Base-by-base conservation (phyloP, 2,888 invertebrate genomes). In the Junonia oenone region DNA sequence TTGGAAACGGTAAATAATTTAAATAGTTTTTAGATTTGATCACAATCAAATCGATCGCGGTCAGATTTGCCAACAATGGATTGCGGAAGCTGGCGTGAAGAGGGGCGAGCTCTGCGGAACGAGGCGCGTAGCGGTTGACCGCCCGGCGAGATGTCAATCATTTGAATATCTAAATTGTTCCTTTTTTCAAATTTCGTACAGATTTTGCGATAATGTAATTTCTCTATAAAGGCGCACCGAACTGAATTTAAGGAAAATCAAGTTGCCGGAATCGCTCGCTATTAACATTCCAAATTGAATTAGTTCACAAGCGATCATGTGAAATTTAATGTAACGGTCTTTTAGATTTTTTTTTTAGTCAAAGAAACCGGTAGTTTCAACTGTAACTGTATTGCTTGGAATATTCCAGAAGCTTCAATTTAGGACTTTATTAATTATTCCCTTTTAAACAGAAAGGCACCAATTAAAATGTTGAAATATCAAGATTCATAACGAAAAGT, bases 61-160 rank as follows among this genome's bases (percentile, higher is more conserved):
- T 82, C 83, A 86, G 74, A 75, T 70, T 63, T 63, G 55, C 67
- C 69, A 71, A 87, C 83, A 87, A 87, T 81, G 67, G 75, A 58
- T 62, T 64, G 64, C 72, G 73, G 74, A 72, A 75, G 76, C 73
- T 69, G 72, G 69, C 73, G 69, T 68, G 63, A 68, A 68, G 67
- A 59, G 73, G 71, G 73, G 67, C 66, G 71, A 68, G 65, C 69
- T 69, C 69, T 67, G 71, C 67, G 63, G 71, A 72, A 68, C 58
- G 45, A 51, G 58, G 45, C 60, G 63, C 51, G 51, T 50, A 58
- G 69, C 73, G 76, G 71, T 73, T 84, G 88, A 82, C 88, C 89
- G 82, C 89, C 89, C 69, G 82, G 81, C 68, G 89, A 81, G 86
- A 86, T 87, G 89, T 89, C 89, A 89, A 89, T 89, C 88, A 86